A percentile compares a stretch with the other conserved stretches of the same genome.
Evolutionary conservation across 1,140 invertebrate species (phyloP).

Genomic region (Drosophila pachea): DNA sequence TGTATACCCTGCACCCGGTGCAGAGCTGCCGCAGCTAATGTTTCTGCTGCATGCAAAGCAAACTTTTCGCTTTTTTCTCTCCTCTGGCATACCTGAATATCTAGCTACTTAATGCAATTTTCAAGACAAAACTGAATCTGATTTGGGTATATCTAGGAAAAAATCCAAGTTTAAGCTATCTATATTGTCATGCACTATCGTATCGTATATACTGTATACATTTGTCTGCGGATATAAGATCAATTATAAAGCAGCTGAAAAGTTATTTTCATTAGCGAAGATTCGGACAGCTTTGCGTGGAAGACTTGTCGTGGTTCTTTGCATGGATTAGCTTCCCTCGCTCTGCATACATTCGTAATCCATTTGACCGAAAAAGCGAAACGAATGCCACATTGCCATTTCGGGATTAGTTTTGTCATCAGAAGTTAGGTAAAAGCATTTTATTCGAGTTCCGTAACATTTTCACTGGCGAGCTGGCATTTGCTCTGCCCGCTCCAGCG

Average conservation of each 20-base stretch:
- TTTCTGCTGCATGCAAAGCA: no score
- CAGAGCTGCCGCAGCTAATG: background rate
- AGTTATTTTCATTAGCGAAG: no score
- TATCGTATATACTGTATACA: no score
- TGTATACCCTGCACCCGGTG: background rate
- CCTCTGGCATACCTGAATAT: background rate
- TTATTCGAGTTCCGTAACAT: background rate
- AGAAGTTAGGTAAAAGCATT: background rate
- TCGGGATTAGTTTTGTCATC: background rate
- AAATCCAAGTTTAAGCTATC: no score
- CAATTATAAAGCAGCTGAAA: no score
- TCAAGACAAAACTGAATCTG: background rate
- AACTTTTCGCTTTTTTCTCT: background rate
- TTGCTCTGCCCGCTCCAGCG: slow-evolving; percentile 2
- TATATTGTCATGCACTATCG: no score
- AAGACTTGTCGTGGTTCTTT: no score
- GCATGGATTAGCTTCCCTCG: no score
- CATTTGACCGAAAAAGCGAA: background rate
- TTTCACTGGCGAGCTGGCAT: slow-evolving; percentile 8
- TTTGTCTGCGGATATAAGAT: no score
- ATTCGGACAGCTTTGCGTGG: no score
- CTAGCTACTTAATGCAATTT: background rate
- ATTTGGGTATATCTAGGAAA: no score
- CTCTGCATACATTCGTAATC: no score
- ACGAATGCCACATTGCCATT: background rate